A percentile compares a stretch with the other conserved stretches of the same genome.
phyloP scores from a whole-genome alignment of 1,140 invertebrate genomes.

The Littorina saxatilis region DNA sequence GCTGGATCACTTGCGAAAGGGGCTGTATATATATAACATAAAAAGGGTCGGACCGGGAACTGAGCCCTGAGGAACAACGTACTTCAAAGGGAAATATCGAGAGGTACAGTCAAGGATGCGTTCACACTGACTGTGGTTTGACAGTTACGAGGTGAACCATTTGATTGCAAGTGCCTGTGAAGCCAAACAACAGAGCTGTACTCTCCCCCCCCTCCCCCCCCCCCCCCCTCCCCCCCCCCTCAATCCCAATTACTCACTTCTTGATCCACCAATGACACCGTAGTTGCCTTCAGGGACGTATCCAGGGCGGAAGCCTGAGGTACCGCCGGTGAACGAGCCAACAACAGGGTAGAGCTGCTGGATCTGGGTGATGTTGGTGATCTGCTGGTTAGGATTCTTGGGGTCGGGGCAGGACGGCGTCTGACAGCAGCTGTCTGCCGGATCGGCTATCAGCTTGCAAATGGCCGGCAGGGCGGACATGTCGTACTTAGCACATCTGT shows the following conservation, averaged over 20 bases:
- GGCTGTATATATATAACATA: too few relatives aligned
- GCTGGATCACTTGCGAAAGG: too few relatives aligned
- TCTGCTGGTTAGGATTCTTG: not conserved
- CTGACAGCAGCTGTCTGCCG: slow-evolving; percentile 60
- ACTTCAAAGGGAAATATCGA: too few relatives aligned
- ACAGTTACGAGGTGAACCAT: too few relatives aligned
- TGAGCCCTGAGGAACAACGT: too few relatives aligned
- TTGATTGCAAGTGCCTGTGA: too few relatives aligned
- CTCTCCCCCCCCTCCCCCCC: too few relatives aligned
- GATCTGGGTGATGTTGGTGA: slow-evolving; percentile 31
- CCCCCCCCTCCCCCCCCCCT: too few relatives aligned
- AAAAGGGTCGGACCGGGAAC: too few relatives aligned
- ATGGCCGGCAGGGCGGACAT: slow-evolving; percentile 50
- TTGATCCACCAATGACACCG: not conserved
- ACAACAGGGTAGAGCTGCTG: slow-evolving; percentile 31
- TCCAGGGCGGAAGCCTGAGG: slow-evolving; percentile 59
- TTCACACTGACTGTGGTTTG: too few relatives aligned
- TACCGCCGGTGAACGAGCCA: slow-evolving; percentile 45
- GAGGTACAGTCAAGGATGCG: too few relatives aligned
- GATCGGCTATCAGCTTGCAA: slow-evolving; percentile 55
- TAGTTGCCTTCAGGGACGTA: slow-evolving; percentile 37
- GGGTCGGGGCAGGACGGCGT: slow-evolving; percentile 36
- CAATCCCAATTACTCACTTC: slow-evolving; percentile 25
- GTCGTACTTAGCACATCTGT: slow-evolving; percentile 58
- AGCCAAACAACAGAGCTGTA: too few relatives aligned